Evolutionary conservation across 2,797 vertebrate genomes (phyloP), one percentile per base, ranked within the genome.

Genomic region (Leptatherina wallacei): DNA sequence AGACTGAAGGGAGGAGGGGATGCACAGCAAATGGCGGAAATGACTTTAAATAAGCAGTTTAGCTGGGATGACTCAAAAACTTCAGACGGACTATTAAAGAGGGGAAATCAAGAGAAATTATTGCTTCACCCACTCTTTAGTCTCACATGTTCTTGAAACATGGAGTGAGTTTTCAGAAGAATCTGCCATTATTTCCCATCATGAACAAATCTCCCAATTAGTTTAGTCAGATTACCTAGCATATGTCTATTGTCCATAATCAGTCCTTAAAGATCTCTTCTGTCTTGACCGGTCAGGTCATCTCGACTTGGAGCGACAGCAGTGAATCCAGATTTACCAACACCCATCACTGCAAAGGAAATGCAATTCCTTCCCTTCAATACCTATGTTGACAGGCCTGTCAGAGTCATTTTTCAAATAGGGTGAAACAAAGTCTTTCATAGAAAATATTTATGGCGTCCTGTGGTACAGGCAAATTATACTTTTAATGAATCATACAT

Each of bases 11-110:
- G 74, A 65, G 75, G 80, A 78, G 70, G 79, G 78, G 59, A 83
- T 83, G 51, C 77, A 86, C 85, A 89, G 87, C 84, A 90, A 88
- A 84, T 75, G 81, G 78, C 24, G 79, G 85, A 89, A 90, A 89
- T 89, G 12, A 88, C 77, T 88, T 89, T 73, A 88, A 90, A 90
- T 73, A 78, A 86, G 85, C 77, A 63, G 64, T 86, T 89, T 76
- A 82, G 76, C 69, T 85, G 71, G 68, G 69, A 83, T 71, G 76
- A 78, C 42, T 76, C 57, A 22, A 77, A 85, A 86, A 81, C 79
- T 78, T 84, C 75, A 88, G 82, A 84, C 60, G 30, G 76, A 69
- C 71, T 71, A 56, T 84, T 69, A 83, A 84, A 78, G 61, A 81
- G 68, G 61, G 87, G 79, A 83, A 88, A 86, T 80, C 78, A 30